Evolutionary conservation across 2,113 vertebrate species (phyloP), one percentile per base, ranked within the genome.

Genomic region (Istiophorus platypterus): DNA sequence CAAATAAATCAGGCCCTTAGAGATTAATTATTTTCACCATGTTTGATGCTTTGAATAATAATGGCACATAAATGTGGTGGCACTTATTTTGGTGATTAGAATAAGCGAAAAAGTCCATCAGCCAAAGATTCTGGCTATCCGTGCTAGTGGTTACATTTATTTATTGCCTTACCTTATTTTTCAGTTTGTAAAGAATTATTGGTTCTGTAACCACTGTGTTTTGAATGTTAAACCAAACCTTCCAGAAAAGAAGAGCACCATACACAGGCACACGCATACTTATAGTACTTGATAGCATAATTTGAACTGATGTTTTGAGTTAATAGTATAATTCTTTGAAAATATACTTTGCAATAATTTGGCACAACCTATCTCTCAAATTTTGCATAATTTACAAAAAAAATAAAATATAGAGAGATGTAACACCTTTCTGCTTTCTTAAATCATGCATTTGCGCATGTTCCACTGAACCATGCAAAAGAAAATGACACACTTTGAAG

Each of bases 31-130:
- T 63, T 75, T 61, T 31, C 54, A 71, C n/a, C 22, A 39, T 63
- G 26, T 51, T 71, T 63, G 24, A 66, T 4, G 29, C 54, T 62
- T 45, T 76, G 67, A 87, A 62, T 72, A 27, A 49, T 54, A 57
- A 81, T 65, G 22, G 66, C 62, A 47, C 29, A 73, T 1, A 69
- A 24, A 58, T 41, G 24, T 51, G 49, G 15, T 70, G 27, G 18
- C 62, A 72, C 49, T 83, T 81, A 54, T 69, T 49, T 62, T 39
- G 54, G 29, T 56, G 20, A 73, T 80, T 69, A 49, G 59, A 80
- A 58, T 62, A 15, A 2, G n/a, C 39, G 15, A 51, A 65, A 4
- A 54, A 52, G 17, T 67, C 27, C 39, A 26, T 31, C 65, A 69
- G 49, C 24, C n/a, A 47, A 59, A 74, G 49, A 68, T 59, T 66